These are phyloP conservation scores for Sakesphorus luctuosus DNA, from an alignment of 2,113 vertebrate genomes.

Conservation along the genomic window DNA sequence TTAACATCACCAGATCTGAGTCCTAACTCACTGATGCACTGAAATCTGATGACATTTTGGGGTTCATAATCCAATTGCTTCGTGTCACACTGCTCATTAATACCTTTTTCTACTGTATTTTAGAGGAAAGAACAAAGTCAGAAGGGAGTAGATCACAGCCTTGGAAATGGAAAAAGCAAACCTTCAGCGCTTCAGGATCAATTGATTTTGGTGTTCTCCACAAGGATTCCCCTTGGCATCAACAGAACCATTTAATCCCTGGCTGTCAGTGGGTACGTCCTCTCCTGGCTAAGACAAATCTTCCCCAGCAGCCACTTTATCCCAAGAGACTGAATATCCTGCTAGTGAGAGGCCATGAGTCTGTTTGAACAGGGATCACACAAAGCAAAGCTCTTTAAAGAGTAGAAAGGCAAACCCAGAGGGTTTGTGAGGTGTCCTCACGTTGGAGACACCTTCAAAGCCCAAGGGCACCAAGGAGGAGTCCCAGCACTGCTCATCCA, in stretches of 20 bases:
- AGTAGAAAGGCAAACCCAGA: neutral
- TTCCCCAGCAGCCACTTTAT: neutral
- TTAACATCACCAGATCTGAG: neutral
- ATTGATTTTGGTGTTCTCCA: neutral
- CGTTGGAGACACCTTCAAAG: neutral
- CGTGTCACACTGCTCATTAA: neutral
- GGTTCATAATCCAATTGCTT: neutral
- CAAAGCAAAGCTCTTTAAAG: neutral
- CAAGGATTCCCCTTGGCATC: neutral
- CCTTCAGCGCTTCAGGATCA: neutral
- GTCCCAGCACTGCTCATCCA: neutral
- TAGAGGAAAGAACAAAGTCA: neutral
- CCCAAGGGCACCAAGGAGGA: neutral
- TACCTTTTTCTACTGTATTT: neutral
- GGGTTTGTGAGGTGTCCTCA: neutral
- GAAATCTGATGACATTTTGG: neutral
- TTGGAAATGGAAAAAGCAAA: neutral
- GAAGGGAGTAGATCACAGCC: neutral
- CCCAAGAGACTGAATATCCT: neutral
- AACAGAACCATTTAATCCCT: constrained; percentile 5
- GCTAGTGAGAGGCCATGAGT: neutral
- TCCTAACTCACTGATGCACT: neutral
- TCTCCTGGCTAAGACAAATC: neutral
- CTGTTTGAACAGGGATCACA: neutral
- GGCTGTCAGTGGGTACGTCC: neutral